Percentiles rank a stretch among this genome's conserved stretches.
These are phyloP conservation scores for Hycleus cichorii DNA, from an alignment of 1,140 invertebrate genomes.

Conservation along the genomic window DNA sequence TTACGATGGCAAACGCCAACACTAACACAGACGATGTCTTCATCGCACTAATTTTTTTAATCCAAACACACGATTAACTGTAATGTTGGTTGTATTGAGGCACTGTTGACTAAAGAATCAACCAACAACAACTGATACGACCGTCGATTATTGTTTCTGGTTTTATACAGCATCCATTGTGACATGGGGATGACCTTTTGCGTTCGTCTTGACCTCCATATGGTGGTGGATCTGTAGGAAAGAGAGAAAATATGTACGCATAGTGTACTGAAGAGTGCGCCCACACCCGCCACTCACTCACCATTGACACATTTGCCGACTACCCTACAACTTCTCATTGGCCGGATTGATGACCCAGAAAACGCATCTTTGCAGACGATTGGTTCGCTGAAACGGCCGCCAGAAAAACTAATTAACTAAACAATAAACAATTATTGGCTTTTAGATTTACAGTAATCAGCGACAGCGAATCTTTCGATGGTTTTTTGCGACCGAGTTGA, in stretches of 20 bases:
- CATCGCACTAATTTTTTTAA: constrained; percentile 23
- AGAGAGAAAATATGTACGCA: neutral
- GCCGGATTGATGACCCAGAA: constrained; percentile 30
- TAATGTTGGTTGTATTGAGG: too few species aligned
- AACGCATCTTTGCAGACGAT: constrained; percentile 9
- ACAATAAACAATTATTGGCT: too few species aligned
- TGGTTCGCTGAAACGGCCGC: neutral
- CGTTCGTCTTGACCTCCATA: constrained; percentile 19
- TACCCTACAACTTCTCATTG: constrained; percentile 33
- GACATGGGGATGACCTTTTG: constrained; percentile 32
- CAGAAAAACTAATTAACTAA: too few species aligned
- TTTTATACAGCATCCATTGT: constrained; percentile 30
- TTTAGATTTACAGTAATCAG: too few species aligned
- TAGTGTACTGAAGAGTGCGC: constrained; percentile 9
- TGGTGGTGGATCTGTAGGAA: neutral
- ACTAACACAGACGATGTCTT: constrained; percentile 33
- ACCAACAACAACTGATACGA: constrained; percentile 16
- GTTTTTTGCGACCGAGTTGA: neutral
- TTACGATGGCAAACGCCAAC: constrained; percentile 24
- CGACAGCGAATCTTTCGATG: too few species aligned
- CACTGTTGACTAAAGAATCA: constrained; percentile 4
- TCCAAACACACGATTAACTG: constrained; percentile 5
- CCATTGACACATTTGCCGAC: constrained; percentile 38
- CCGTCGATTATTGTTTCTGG: constrained; percentile 7
- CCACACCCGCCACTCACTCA: constrained; percentile 18